These are phyloP conservation scores for Pseudonaja textilis DNA, from an alignment of 2,113 vertebrate species.

Conservation along the genomic window DNA sequence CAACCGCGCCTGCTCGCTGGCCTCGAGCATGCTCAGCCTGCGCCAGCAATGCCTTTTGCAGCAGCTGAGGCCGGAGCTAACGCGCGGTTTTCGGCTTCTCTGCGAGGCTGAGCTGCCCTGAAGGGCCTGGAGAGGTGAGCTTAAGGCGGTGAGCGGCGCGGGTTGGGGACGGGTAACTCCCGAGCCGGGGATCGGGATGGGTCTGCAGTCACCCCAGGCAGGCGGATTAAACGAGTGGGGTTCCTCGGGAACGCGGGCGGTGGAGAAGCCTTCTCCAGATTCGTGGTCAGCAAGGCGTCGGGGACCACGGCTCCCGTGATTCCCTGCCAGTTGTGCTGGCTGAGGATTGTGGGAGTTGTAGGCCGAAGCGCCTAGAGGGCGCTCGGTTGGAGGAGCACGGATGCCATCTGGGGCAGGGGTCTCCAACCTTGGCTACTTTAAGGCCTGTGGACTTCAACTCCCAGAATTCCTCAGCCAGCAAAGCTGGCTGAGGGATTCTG, in stretches of 20 bases:
- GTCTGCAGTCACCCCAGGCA: not conserved
- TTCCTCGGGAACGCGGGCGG: not conserved
- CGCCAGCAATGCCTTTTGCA: not conserved
- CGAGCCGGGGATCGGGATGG: not conserved
- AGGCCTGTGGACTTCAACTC: too few species aligned
- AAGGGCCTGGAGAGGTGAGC: not conserved
- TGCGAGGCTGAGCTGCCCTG: not conserved
- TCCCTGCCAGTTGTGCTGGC: not conserved
- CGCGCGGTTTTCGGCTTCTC: conserved; percentile 31
- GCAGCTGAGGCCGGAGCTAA: not conserved
- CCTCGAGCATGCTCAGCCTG: not conserved
- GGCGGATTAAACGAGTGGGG: not conserved
- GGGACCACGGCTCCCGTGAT: not conserved
- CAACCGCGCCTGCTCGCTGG: not conserved
- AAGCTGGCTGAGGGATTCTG: too few species aligned
- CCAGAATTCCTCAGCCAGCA: too few species aligned
- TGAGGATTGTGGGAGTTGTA: not conserved
- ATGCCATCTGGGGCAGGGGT: not conserved
- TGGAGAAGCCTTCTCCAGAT: not conserved
- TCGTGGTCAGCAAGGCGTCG: not conserved
- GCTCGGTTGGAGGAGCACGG: not conserved
- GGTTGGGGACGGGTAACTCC: too few species aligned
- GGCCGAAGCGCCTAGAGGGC: not conserved
- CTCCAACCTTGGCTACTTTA: too few species aligned
- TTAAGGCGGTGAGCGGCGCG: not conserved